A percentile compares a stretch with the other conserved stretches of the same genome.
phyloP scores from a whole-genome alignment of 2,888 invertebrate genomes.

The Conops quadrifasciatus region DNA sequence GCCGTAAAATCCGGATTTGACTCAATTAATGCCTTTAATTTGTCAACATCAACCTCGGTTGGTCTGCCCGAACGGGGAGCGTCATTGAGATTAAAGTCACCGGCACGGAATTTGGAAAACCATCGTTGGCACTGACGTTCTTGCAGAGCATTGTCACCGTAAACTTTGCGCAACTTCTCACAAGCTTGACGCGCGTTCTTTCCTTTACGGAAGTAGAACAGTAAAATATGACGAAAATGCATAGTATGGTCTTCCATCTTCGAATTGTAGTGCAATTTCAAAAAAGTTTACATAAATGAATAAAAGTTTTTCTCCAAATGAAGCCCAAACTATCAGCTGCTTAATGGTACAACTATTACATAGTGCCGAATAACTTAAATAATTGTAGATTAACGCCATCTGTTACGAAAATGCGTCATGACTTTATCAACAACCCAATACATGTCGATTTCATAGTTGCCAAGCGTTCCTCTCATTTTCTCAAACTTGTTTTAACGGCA shows the following conservation, averaged over 20 bases:
- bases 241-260: background rate
- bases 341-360: no score
- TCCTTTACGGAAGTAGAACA: background rate
- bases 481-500: no score
- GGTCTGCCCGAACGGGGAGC: background rate
- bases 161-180: background rate
- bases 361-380: no score
- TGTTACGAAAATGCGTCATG: no score
- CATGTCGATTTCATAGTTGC: no score
- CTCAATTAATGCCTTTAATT: background rate
- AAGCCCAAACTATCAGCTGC: no score
- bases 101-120: background rate
- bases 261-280: no score
- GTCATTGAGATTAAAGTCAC: background rate
- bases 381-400: no score
- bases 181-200: background rate
- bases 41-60: background rate
- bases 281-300: conserved; percentile 11
- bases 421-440: no score
- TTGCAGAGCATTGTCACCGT: background rate
- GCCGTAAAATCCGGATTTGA: background rate
- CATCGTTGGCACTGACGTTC: background rate
- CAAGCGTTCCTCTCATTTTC: no score
- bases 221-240: conserved; percentile 15
- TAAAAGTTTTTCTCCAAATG: no score